Evolutionary conservation across 2,797 vertebrate species (phyloP).

Genomic region (Emydoidea blandingii): DNA sequence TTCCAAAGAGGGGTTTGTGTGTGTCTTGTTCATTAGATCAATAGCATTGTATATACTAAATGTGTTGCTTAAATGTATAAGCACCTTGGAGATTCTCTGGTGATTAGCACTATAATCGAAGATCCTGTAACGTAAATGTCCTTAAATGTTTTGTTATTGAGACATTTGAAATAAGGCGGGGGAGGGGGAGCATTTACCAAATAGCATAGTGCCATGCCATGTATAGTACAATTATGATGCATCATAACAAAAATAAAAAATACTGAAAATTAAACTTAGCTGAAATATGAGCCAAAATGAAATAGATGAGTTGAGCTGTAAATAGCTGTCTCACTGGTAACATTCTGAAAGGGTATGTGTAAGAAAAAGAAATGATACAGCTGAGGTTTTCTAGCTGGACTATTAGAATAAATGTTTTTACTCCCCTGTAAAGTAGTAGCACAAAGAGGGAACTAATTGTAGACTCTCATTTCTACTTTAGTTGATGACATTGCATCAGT

Average conservation of each 20-base stretch:
- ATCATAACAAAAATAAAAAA: not conserved
- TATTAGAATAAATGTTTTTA: not conserved
- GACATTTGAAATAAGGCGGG: not conserved
- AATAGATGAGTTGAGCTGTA: not conserved
- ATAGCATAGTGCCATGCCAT: not conserved
- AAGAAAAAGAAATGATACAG: not conserved
- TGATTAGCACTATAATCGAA: not conserved
- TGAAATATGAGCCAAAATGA: conserved; percentile 1
- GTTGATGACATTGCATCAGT: not conserved
- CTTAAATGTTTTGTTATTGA: not conserved
- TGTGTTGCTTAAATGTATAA: not conserved
- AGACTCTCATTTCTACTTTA: not conserved
- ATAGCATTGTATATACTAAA: not conserved
- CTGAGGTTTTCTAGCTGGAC: not conserved
- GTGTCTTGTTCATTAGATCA: not conserved
- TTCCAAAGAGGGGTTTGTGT: not conserved
- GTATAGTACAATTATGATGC: not conserved
- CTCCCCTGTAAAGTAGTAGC: not conserved
- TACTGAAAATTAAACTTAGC: not conserved
- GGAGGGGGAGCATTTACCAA: not conserved
- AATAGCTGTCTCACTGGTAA: not conserved
- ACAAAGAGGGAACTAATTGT: not conserved
- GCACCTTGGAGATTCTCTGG: not conserved
- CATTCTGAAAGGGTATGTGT: not conserved
- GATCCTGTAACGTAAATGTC: not conserved